Evolutionary conservation across 1,140 invertebrate genomes (phyloP).

Genomic region (Drosophila ercepeae): DNA sequence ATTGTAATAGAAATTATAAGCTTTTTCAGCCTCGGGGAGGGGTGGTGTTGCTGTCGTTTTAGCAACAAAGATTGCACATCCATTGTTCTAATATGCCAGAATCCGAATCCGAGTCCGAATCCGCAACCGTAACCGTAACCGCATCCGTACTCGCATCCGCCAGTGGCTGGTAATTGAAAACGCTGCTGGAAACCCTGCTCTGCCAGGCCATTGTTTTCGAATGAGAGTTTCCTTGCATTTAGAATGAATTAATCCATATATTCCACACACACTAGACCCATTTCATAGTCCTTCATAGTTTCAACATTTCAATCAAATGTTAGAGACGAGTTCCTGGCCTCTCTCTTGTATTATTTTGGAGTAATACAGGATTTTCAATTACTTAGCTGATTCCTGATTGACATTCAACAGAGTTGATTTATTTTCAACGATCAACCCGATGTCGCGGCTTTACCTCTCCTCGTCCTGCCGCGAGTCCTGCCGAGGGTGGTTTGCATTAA

Average conservation of each 20-base stretch:
- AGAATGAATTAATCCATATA: neutral
- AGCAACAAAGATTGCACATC: slow-evolving; percentile 62
- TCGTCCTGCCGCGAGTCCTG: slow-evolving; percentile 1
- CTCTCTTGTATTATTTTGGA: too few relatives aligned
- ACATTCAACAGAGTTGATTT: neutral
- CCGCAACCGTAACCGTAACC: neutral
- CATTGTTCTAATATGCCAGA: slow-evolving; percentile 39
- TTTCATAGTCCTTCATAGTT: too few relatives aligned
- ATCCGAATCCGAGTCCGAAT: neutral
- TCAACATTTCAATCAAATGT: too few relatives aligned
- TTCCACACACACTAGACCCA: neutral
- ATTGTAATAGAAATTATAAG: slow-evolving; percentile 81
- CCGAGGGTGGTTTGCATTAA: slow-evolving; percentile 46
- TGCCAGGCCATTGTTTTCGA: slow-evolving; percentile 2
- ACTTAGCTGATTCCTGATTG: neutral
- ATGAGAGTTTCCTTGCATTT: neutral
- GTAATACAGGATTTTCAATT: neutral
- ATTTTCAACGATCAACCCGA: neutral
- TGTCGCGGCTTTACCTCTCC: too few relatives aligned
- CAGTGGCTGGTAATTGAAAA: slow-evolving; percentile 42
- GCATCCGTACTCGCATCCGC: neutral
- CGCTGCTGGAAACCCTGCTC: slow-evolving; percentile 21
- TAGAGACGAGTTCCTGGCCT: too few relatives aligned
- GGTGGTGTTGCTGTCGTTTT: slow-evolving; percentile 53
- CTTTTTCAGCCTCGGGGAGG: slow-evolving; percentile 13